phyloP scores from a whole-genome alignment of 2,113 vertebrate genomes.

The Seriola quinqueradiata region DNA sequence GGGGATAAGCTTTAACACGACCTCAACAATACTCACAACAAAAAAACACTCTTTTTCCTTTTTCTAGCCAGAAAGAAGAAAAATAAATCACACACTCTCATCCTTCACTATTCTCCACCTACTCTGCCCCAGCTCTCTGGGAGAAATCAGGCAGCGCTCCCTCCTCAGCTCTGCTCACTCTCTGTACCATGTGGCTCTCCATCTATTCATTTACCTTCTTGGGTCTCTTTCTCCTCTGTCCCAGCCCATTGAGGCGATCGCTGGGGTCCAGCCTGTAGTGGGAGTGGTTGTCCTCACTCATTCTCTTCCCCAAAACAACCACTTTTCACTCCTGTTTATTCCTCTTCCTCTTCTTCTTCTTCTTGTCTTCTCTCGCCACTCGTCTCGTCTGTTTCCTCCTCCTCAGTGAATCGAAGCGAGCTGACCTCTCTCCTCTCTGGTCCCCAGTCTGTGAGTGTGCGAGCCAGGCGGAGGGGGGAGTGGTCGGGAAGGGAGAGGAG shows the following conservation, averaged over 20 bases:
- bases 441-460: conserved; percentile 54
- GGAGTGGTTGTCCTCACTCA: conserved; percentile 86
- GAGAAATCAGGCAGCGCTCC: neutral
- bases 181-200: conserved; percentile 50
- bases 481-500: conserved; percentile 39
- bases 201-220: conserved; percentile 89
- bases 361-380: conserved; percentile 19
- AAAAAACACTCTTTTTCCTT: neutral
- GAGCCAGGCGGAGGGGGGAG: conserved; percentile 50
- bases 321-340: conserved; percentile 14
- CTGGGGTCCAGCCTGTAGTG: conserved; percentile 90
- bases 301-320: conserved; percentile 41
- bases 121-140: conserved; percentile 25
- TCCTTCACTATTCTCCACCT: conserved; percentile 14
- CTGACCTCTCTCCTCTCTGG: conserved; percentile 66
- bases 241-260: conserved; percentile 91
- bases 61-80: too few relatives aligned
- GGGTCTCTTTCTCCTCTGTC: conserved; percentile 90
- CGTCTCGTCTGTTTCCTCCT: neutral
- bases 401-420: conserved; percentile 29
- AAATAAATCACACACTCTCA: neutral
- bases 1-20: too few relatives aligned
- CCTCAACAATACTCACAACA: conserved; percentile 1
- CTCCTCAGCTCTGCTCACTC: neutral
- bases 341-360: neutral